Conservation (phyloP, 2,888 invertebrate species). For the Cheilosia urbana region DNA sequence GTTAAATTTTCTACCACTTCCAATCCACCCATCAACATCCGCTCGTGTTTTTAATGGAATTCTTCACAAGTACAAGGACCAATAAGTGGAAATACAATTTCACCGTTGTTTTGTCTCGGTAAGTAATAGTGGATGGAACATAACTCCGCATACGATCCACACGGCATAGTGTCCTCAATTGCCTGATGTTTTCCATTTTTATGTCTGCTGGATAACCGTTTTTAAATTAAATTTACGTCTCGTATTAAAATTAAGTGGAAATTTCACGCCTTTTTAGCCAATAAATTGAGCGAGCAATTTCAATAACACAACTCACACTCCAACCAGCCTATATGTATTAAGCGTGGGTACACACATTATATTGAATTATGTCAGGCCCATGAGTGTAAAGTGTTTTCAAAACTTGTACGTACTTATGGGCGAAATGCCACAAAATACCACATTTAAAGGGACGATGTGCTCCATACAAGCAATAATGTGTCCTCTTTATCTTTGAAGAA, state of each 20-base stretch:
- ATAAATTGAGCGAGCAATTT: conserved; percentile 53
- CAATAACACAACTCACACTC: conserved; percentile 20
- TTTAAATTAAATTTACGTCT: conserved; percentile 40
- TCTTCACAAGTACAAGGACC: conserved; percentile 27
- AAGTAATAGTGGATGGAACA: conserved; percentile 3
- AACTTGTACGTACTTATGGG: too few species aligned
- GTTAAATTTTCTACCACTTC: background rate
- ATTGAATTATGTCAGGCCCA: too few species aligned
- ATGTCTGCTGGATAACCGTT: conserved; percentile 16
- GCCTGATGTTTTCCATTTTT: conserved; percentile 3
- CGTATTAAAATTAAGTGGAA: conserved; percentile 47
- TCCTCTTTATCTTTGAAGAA: too few species aligned
- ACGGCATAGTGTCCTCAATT: background rate
- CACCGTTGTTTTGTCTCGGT: background rate
- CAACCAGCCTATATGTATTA: too few species aligned
- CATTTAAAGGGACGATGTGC: too few species aligned
- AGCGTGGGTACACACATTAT: too few species aligned
- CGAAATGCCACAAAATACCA: too few species aligned
- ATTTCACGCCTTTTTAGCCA: conserved; percentile 53
- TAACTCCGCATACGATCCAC: background rate
- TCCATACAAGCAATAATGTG: too few species aligned
- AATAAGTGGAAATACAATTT: conserved; percentile 30
- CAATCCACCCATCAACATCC: background rate
- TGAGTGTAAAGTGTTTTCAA: too few species aligned
- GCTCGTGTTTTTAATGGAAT: conserved; percentile 17